These are phyloP conservation scores for Euphydryas editha DNA, from an alignment of 2,888 invertebrate genomes.

Conservation along the genomic window DNA sequence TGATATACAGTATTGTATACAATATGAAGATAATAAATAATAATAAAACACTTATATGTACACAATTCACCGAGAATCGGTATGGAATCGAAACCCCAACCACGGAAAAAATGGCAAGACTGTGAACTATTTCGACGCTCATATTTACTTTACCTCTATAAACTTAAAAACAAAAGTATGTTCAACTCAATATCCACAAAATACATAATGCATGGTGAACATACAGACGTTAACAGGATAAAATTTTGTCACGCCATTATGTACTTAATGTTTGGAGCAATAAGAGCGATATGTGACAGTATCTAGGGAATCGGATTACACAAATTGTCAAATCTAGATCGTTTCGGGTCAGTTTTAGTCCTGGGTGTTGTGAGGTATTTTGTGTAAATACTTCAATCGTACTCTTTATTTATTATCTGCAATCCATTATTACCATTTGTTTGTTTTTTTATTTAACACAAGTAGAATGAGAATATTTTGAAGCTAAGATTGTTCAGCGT, in stretches of 20 bases:
- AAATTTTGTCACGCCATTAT: slow-evolving; percentile 8
- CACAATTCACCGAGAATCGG: too few species aligned
- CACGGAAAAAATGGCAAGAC: too few species aligned
- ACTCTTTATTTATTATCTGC: background rate
- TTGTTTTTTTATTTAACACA: too few species aligned
- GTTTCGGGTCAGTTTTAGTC: background rate
- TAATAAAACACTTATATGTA: too few species aligned
- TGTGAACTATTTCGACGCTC: too few species aligned
- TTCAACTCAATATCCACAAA: background rate
- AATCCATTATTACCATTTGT: background rate
- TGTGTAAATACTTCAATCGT: background rate
- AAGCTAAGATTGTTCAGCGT: too few species aligned
- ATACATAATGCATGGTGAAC: background rate
- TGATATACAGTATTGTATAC: too few species aligned
- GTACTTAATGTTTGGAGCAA: slow-evolving; percentile 1
- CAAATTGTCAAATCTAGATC: slow-evolving; percentile 3
- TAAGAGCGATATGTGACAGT: background rate
- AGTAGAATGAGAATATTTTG: too few species aligned
- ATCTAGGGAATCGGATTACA: slow-evolving; percentile 11
- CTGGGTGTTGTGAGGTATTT: background rate
- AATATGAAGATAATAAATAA: too few species aligned
- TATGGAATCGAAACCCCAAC: too few species aligned
- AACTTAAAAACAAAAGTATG: background rate
- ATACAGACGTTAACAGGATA: slow-evolving; percentile 2
- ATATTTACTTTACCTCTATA: too few species aligned